Percentiles rank a stretch among this genome's conserved stretches.
Evolutionary conservation across 2,888 invertebrate species (phyloP).

Genomic region (Amphimallon solstitiale): DNA sequence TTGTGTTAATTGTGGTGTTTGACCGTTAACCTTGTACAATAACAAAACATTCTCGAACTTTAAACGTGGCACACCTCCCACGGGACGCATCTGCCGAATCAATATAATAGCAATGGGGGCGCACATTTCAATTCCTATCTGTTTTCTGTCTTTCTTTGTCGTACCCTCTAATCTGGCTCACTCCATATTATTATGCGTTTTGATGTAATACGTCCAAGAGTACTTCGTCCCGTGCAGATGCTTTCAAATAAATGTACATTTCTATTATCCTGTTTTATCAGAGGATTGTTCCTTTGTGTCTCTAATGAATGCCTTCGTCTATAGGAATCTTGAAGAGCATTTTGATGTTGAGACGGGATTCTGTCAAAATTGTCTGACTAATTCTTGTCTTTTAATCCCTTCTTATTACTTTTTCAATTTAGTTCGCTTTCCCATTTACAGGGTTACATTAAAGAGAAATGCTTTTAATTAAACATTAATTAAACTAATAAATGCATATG

Average conservation of each 20-base stretch:
- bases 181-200: slow-evolving; percentile 33
- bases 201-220: slow-evolving; percentile 19
- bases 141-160: slow-evolving; percentile 2
- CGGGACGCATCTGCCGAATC: slow-evolving; percentile 30
- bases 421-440: no score
- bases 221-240: slow-evolving; percentile 1
- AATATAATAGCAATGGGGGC: slow-evolving; percentile 31
- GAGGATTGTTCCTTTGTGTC: slow-evolving; percentile 26
- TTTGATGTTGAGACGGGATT: neutral
- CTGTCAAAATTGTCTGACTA: neutral
- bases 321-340: slow-evolving; percentile 1
- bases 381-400: neutral
- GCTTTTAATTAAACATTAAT: no score
- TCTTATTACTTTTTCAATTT: no score
- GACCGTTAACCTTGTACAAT: slow-evolving; percentile 34
- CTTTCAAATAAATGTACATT: slow-evolving; percentile 19
- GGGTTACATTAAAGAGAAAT: no score
- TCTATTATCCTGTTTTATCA: slow-evolving; percentile 28
- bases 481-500: no score
- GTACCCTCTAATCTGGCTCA: slow-evolving; percentile 25
- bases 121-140: slow-evolving; percentile 7
- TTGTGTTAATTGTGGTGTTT: slow-evolving; percentile 15
- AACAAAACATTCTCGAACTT: slow-evolving; percentile 20
- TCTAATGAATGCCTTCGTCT: slow-evolving; percentile 14
- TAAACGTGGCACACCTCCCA: slow-evolving; percentile 15